phyloP scores from a whole-genome alignment of 2,888 invertebrate species.

The Caradrina kadenii region DNA sequence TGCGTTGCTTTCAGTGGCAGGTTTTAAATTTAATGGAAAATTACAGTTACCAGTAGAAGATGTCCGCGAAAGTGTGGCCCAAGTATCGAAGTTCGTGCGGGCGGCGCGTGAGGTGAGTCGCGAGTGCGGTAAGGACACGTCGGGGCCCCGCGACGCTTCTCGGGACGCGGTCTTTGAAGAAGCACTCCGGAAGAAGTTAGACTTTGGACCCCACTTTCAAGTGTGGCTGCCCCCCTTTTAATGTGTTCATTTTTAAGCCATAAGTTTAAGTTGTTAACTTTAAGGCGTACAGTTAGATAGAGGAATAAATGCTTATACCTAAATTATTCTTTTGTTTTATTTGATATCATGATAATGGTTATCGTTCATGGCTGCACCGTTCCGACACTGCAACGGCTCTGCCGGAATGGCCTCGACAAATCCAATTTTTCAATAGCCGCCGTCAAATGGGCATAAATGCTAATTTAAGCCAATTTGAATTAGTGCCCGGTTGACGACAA shows the following conservation, averaged over 20 bases:
- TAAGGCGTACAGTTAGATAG: slow-evolving; percentile 61
- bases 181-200: slow-evolving; percentile 89
- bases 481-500: no score
- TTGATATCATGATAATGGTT: no score
- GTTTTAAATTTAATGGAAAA: neutral
- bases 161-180: slow-evolving; percentile 86
- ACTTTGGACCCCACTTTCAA: slow-evolving; percentile 87
- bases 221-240: slow-evolving; percentile 90
- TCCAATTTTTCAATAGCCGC: no score
- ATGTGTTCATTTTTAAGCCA: slow-evolving; percentile 79
- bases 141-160: slow-evolving; percentile 81
- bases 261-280: slow-evolving; percentile 37
- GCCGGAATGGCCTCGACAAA: no score
- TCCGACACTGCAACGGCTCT: no score
- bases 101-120: slow-evolving; percentile 85
- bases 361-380: no score
- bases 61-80: slow-evolving; percentile 85
- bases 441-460: no score
- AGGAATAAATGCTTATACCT: slow-evolving; percentile 65
- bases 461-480: no score
- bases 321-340: slow-evolving; percentile 17
- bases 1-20: no score
- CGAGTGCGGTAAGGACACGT: slow-evolving; percentile 77
- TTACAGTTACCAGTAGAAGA: slow-evolving; percentile 81
- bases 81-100: slow-evolving; percentile 83